Conservation (phyloP, 2,888 invertebrate genomes). For the Aromia moschata region DNA sequence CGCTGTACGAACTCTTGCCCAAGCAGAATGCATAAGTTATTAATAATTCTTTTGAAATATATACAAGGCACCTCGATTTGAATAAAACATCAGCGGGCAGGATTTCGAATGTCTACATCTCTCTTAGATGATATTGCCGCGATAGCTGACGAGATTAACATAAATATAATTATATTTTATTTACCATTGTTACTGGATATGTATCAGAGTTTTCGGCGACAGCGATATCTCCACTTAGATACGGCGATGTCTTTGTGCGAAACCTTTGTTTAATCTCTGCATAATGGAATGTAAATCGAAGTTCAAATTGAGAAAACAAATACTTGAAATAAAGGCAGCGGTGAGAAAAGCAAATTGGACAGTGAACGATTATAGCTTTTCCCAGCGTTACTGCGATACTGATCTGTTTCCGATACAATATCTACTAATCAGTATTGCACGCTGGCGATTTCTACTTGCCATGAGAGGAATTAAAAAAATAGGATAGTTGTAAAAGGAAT, state of each 20-base stretch:
- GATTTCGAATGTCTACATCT: slow-evolving; percentile 21
- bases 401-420: too few relatives aligned
- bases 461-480: too few relatives aligned
- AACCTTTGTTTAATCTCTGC: background rate
- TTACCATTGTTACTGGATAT: slow-evolving; percentile 1
- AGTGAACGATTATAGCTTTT: too few relatives aligned
- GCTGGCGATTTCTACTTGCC: too few relatives aligned
- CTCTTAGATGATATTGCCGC: slow-evolving; percentile 14
- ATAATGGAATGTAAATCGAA: background rate
- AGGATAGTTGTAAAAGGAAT: too few relatives aligned
- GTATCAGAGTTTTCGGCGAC: background rate
- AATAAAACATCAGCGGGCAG: slow-evolving; percentile 24
- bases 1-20: slow-evolving; percentile 22
- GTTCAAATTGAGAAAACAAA: background rate
- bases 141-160: slow-evolving; percentile 14
- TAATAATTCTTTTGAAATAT: slow-evolving; percentile 36
- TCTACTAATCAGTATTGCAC: too few relatives aligned
- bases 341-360: too few relatives aligned
- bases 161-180: slow-evolving; percentile 7
- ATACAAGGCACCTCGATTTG: slow-evolving; percentile 23
- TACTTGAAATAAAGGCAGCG: too few relatives aligned
- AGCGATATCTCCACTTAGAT: too few relatives aligned
- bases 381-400: too few relatives aligned
- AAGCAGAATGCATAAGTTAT: slow-evolving; percentile 41
- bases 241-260: background rate